phyloP scores from a whole-genome alignment of 2,888 invertebrate genomes.

The Sipha maydis region DNA sequence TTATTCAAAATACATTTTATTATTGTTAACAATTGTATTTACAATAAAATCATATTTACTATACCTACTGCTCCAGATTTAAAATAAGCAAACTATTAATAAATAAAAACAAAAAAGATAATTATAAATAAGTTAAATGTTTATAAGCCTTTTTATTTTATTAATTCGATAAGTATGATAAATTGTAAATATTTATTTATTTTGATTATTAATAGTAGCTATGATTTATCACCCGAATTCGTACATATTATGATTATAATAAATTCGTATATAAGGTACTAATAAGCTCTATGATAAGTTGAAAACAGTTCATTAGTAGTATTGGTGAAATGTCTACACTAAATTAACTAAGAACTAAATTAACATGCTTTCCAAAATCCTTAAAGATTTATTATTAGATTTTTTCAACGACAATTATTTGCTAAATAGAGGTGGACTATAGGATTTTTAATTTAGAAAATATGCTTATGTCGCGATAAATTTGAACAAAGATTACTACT shows the following conservation, averaged over 20 bases:
- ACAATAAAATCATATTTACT: background rate
- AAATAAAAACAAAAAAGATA: background rate
- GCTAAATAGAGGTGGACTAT: background rate
- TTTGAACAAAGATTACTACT: slow-evolving; percentile 44
- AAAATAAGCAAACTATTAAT: background rate
- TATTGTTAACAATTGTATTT: background rate
- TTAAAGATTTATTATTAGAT: background rate
- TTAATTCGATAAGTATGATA: background rate
- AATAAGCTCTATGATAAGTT: too few species aligned
- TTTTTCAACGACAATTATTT: background rate
- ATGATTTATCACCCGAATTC: background rate
- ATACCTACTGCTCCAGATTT: background rate
- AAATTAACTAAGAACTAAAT: background rate
- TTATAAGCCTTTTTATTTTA: background rate
- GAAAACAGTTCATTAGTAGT: background rate
- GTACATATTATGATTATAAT: too few species aligned
- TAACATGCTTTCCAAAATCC: background rate
- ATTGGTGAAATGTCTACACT: background rate
- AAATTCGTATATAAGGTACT: too few species aligned
- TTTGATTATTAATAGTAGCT: background rate
- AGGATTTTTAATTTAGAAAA: slow-evolving; percentile 44
- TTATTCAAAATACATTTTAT: background rate
- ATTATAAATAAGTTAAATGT: too few species aligned
- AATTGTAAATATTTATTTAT: background rate
- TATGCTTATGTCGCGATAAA: background rate